These are phyloP conservation scores for Leptosomus discolor DNA, from an alignment of 2,113 vertebrate species.

Conservation along the genomic window DNA sequence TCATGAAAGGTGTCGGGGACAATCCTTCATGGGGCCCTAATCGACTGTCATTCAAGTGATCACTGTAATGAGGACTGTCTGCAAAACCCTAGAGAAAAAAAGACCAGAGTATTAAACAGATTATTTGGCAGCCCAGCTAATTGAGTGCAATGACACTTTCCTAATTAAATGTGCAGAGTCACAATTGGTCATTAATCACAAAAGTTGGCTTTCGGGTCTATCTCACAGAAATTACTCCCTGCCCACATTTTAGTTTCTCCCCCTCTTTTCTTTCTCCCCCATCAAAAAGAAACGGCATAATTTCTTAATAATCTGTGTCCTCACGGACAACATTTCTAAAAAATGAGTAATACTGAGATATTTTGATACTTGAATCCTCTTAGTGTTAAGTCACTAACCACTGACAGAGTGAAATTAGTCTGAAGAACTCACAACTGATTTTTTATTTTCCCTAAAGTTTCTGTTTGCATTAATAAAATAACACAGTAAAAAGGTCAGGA, in stretches of 20 bases:
- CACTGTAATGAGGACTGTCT: conserved; percentile 97
- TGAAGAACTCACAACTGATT: not conserved
- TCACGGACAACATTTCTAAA: not conserved
- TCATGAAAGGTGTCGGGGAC: conserved; percentile 98
- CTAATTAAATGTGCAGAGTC: conserved; percentile 79
- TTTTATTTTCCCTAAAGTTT: not conserved
- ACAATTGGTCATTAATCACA: conserved; percentile 73
- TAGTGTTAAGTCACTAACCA: not conserved
- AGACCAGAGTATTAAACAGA: conserved; percentile 89
- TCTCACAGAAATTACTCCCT: conserved; percentile 19
- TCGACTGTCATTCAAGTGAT: conserved; percentile 98
- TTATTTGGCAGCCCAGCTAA: conserved; percentile 85
- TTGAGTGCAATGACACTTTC: conserved; percentile 80
- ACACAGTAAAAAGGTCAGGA: not conserved
- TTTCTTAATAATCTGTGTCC: not conserved
- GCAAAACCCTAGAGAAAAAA: conserved; percentile 89
- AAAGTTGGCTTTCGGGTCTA: conserved; percentile 60
- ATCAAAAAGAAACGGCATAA: not conserved
- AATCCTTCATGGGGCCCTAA: conserved; percentile 98
- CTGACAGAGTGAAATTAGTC: not conserved
- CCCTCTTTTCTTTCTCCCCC: not conserved
- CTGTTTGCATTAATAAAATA: not conserved
- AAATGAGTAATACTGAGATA: not conserved
- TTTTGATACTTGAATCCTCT: not conserved
- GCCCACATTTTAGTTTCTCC: not conserved